These are phyloP conservation scores for Adrianichthys oophorus DNA, from an alignment of 2,797 vertebrate genomes.

Conservation along the genomic window DNA sequence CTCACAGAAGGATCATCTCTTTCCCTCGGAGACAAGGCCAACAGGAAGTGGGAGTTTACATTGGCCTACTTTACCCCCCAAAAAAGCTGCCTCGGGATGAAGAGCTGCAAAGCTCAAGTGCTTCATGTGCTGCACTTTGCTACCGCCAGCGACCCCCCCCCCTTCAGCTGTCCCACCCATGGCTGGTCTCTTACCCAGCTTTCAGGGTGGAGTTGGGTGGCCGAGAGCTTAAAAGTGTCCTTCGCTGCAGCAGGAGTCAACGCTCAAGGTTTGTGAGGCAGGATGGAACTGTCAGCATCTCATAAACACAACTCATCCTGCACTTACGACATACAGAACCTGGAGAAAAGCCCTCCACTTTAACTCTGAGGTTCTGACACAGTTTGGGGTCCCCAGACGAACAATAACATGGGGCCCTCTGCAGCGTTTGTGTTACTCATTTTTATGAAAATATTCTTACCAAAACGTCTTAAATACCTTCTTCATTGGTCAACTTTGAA, in stretches of 20 bases:
- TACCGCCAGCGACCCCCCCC: constrained; percentile 46
- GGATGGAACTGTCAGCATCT: constrained; percentile 80
- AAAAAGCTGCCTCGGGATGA: constrained; percentile 58
- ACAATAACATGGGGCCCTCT: too few species aligned
- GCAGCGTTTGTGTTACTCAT: too few species aligned
- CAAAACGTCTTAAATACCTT: too few species aligned
- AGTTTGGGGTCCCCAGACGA: neutral
- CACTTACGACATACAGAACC: constrained; percentile 62
- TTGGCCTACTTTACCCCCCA: constrained; percentile 74
- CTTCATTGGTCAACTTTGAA: too few species aligned
- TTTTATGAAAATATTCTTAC: too few species aligned
- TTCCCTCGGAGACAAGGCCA: constrained; percentile 73
- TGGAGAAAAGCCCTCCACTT: constrained; percentile 35
- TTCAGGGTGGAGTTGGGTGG: constrained; percentile 64
- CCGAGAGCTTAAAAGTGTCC: constrained; percentile 51
- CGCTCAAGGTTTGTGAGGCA: constrained; percentile 70
- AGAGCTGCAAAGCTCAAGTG: constrained; percentile 54
- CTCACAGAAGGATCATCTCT: constrained; percentile 79
- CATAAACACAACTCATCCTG: constrained; percentile 76
- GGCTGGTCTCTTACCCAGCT: constrained; percentile 41
- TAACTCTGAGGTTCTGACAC: constrained; percentile 13
- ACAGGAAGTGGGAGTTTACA: constrained; percentile 83
- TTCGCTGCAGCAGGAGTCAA: constrained; percentile 57
- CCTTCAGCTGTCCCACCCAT: constrained; percentile 68
- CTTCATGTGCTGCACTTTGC: constrained; percentile 47